Conservation (phyloP, 2,888 invertebrate species). For the Nephrotoma flavescens region DNA sequence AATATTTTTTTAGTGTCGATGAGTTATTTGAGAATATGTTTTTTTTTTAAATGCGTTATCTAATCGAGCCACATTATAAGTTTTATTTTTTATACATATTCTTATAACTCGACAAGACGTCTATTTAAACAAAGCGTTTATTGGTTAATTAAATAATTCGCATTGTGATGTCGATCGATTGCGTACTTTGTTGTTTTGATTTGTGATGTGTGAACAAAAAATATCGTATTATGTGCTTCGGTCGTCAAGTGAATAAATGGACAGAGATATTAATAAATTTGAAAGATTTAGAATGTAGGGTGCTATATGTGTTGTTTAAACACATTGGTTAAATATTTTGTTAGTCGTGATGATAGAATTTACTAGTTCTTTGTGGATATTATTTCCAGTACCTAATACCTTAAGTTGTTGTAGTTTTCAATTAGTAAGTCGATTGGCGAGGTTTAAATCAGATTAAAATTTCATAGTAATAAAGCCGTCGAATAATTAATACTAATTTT, state of each 20-base stretch:
- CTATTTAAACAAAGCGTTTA: not conserved
- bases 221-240: not conserved
- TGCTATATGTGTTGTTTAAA: not conserved
- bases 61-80: not conserved
- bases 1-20: not conserved
- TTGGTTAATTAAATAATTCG: not conserved
- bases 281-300: not conserved
- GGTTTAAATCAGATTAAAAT: too few species aligned
- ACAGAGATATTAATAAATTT: not conserved
- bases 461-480: too few species aligned
- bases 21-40: not conserved
- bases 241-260: not conserved
- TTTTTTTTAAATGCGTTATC: not conserved
- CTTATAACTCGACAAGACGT: not conserved
- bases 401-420: not conserved
- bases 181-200: not conserved
- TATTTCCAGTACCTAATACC: not conserved
- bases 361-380: not conserved
- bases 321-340: not conserved
- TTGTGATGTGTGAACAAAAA: not conserved
- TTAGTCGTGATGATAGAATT: not conserved
- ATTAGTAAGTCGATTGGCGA: not conserved
- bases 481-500: too few species aligned
- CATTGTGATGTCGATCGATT: not conserved
- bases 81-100: not conserved